phyloP scores from a whole-genome alignment of 2,888 invertebrate species.

The Mythimna albipuncta region DNA sequence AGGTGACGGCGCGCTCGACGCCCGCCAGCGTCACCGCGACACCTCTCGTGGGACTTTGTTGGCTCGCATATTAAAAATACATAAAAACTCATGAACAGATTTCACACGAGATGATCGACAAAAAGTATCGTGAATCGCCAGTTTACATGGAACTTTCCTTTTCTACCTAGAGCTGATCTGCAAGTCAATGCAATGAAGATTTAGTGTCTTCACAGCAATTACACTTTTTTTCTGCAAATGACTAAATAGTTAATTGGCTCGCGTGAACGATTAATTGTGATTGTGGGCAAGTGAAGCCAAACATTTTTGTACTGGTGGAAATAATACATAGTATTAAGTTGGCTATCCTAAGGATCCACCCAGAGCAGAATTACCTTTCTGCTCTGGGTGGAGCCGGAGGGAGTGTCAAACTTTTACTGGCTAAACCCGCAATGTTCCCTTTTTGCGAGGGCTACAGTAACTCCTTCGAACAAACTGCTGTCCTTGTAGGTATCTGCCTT shows the following conservation, averaged over 20 bases:
- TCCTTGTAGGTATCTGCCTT: too few relatives aligned
- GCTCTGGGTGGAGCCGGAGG: too few relatives aligned
- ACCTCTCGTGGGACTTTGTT: conserved; percentile 53
- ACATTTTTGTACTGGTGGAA: conserved; percentile 2
- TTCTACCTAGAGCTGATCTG: conserved; percentile 77
- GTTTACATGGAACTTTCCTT: conserved; percentile 83
- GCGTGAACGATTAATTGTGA: conserved; percentile 37
- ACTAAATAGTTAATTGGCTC: conserved; percentile 36
- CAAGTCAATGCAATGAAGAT: conserved; percentile 66
- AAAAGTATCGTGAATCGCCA: conserved; percentile 80
- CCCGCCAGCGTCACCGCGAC: conserved; percentile 14
- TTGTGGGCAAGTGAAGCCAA: conserved; percentile 27
- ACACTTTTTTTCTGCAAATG: conserved; percentile 42
- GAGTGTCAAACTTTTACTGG: too few relatives aligned
- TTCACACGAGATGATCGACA: conserved; percentile 84
- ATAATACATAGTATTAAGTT: background rate
- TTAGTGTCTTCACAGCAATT: conserved; percentile 53
- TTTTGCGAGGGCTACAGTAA: too few relatives aligned
- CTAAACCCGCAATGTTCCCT: too few relatives aligned
- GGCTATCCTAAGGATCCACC: too few relatives aligned
- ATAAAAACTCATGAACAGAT: conserved; percentile 72
- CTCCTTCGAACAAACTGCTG: too few relatives aligned
- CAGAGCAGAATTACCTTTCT: too few relatives aligned
- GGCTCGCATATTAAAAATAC: conserved; percentile 62
- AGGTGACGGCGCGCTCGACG: conserved; percentile 14